Percentiles rank a stretch among this genome's conserved stretches.
phyloP scores from a whole-genome alignment of 2,888 invertebrate genomes.

The Brachypalpus laphriformis region DNA sequence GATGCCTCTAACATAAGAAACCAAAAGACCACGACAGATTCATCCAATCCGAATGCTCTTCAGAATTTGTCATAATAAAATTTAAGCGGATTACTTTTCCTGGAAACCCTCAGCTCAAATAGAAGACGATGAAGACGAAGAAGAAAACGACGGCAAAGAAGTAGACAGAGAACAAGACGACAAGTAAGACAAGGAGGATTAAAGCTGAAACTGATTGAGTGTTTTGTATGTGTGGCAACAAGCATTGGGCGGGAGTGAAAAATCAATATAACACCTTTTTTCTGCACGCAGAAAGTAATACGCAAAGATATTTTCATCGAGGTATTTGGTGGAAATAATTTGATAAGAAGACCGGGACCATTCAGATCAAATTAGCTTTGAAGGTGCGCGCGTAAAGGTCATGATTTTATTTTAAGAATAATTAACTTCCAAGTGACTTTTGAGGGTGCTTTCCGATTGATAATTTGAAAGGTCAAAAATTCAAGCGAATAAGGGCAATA shows the following conservation, averaged over 20 bases:
- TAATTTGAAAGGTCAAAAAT: no score
- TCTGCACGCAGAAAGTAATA: neutral
- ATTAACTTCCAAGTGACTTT: no score
- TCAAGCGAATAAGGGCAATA: no score
- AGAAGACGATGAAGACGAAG: neutral
- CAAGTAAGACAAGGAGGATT: slow-evolving; percentile 48
- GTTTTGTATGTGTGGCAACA: neutral
- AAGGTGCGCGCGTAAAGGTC: neutral
- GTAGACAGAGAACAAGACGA: slow-evolving; percentile 10
- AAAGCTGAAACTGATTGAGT: slow-evolving; percentile 65
- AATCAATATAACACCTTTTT: slow-evolving; percentile 36
- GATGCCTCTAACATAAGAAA: slow-evolving; percentile 56
- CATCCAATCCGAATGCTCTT: slow-evolving; percentile 66
- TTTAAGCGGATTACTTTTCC: slow-evolving; percentile 71
- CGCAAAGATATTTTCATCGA: slow-evolving; percentile 20
- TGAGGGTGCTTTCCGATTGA: neutral
- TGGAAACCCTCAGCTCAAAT: slow-evolving; percentile 33
- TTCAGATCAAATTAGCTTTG: neutral
- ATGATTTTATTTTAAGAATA: neutral
- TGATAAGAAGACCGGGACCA: slow-evolving; percentile 12
- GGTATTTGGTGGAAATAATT: slow-evolving; percentile 30
- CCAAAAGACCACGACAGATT: slow-evolving; percentile 63
- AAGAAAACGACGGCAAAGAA: neutral
- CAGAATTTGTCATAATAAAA: slow-evolving; percentile 73
- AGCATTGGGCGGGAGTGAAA: slow-evolving; percentile 2